Conservation (phyloP, 2,888 invertebrate genomes). For the Rhynchonema sp. region DNA sequence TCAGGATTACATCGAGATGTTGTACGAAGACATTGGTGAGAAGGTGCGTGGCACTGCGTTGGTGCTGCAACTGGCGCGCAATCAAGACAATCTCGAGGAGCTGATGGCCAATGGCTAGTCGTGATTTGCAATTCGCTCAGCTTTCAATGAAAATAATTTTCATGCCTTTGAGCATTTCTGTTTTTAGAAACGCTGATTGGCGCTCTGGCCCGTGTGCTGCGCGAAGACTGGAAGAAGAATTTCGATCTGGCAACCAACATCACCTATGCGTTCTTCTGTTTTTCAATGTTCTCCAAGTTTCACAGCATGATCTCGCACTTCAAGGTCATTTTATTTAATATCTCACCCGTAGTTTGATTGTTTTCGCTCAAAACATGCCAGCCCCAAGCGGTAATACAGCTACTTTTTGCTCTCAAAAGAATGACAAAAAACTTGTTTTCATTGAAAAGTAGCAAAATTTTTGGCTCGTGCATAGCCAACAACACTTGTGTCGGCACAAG, state of each 20-base stretch:
- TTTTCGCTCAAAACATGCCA: no score
- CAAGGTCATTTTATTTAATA: slow-evolving; percentile 65
- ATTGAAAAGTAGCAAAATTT: no score
- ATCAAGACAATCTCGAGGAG: slow-evolving; percentile 79
- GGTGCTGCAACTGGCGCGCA: slow-evolving; percentile 70
- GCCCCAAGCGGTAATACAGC: no score
- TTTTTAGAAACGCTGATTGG: slow-evolving; percentile 61
- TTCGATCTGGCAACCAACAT: slow-evolving; percentile 88
- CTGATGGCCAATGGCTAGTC: slow-evolving; percentile 68
- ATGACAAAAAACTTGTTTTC: no score
- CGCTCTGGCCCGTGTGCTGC: slow-evolving; percentile 74
- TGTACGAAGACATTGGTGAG: slow-evolving; percentile 71
- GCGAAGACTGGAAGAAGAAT: slow-evolving; percentile 93
- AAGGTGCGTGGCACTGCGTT: slow-evolving; percentile 72
- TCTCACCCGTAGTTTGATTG: not conserved
- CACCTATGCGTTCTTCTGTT: slow-evolving; percentile 86
- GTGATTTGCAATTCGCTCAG: slow-evolving; percentile 5
- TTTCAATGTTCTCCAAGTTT: slow-evolving; percentile 83
- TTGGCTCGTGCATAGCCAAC: no score
- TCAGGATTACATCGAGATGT: slow-evolving; percentile 77
- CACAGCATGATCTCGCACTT: slow-evolving; percentile 83
- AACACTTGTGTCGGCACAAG: no score
- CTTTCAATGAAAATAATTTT: not conserved
- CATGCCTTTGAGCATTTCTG: slow-evolving; percentile 3
- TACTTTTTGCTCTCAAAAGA: no score